Evolutionary conservation across 2,113 vertebrate genomes (phyloP), one percentile per base, ranked within the genome.

Genomic region (Barbus barbus): DNA sequence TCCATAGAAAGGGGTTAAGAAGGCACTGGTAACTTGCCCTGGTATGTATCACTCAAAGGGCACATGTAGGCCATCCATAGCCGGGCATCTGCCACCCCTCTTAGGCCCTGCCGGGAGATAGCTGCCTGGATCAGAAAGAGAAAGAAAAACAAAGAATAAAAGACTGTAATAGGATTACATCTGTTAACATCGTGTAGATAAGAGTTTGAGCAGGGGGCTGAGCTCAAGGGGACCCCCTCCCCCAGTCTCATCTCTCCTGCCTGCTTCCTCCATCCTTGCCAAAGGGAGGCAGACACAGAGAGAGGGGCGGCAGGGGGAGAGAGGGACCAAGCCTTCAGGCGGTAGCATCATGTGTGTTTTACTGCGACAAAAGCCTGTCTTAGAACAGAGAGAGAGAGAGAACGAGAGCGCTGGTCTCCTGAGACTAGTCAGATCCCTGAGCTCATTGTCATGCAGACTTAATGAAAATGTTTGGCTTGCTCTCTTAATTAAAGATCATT

Each of bases 391-490:
- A 81, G 79, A 56, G 44, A 48, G 60, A 26, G 77, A 41, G 36
- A 44, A 20, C 31, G 51, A 58, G 73, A 65, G 73, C 22, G 81
- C 11, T 12, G 13, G 65, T 87, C 83, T 78, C 89, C 53, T 44
- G 89, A 87, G 89, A 90, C 58, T 44, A 85, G 28, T 77, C 51
- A 38, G 78, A 67, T 90, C 84, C 65, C 82, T 24, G 83, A 86
- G 86, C 87, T 90, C 87, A 90, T 90, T 87, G 88, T 83, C 86
- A 90, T 87, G 82, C 71, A 33, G 84, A 33, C 85, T 86, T 87
- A 88, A 90, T 88, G 87, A 86, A 90, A 88, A 90, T 90, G 89
- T 90, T 90, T 90, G 87, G 79, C 86, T 85, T 88, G 84, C 86
- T 88, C 85, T 86, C 80, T 90, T 90, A 87, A 90, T 90, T 90